Evolutionary conservation across 1,140 invertebrate species (phyloP), one percentile per base, ranked within the genome.

Genomic region (Danaus plexippus): DNA sequence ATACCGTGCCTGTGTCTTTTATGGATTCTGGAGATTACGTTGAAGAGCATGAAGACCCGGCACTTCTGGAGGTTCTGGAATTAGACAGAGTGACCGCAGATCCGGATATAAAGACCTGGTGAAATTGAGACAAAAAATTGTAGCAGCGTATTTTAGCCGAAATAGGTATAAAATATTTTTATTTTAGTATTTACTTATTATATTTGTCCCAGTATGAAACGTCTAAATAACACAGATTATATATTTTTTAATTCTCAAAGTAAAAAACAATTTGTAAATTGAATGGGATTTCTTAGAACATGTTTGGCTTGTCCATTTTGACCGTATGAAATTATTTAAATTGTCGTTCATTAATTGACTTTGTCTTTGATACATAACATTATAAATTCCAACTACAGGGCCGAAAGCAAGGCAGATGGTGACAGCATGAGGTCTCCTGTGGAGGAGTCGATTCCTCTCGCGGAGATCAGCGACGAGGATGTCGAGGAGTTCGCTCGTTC

Each of bases 391-490:
- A 56, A 32, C 55, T 59, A 44, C 52, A 85, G 82, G 54, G 59
- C 69, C 44, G 80, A 84, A 57, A 75, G 67, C 0, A 61, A 69
- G 9, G 57, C 66, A 15, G 82, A 85, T 43, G 73, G 69, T 46
- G 68, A 61, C 0, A 59, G 65, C 22, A 60, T 68, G 0, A 66
- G 69, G 9, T 69, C 73, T 0, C 65, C 91, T 79, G 59, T 71
- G 9, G 64, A 68, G 7, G 72, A 73, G 53, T 75, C 71, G 0
- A 75, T 90, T 45, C 89, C 90, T 6, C 90, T 91, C 11, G 90
- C 91, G 0, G 92, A 94, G 64, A 88, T 92, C 40, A 94, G 92
- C 60, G 93, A 94, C 73, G 93, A 94, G 63, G 92, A 94, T 62
- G 85, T 90, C 57, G 94, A 95, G 73, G 88, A 92, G 47, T 93